Percentiles rank a stretch among this genome's conserved stretches.
Conservation (phyloP, 1,140 invertebrate species). For the Cherax quadricarinatus region DNA sequence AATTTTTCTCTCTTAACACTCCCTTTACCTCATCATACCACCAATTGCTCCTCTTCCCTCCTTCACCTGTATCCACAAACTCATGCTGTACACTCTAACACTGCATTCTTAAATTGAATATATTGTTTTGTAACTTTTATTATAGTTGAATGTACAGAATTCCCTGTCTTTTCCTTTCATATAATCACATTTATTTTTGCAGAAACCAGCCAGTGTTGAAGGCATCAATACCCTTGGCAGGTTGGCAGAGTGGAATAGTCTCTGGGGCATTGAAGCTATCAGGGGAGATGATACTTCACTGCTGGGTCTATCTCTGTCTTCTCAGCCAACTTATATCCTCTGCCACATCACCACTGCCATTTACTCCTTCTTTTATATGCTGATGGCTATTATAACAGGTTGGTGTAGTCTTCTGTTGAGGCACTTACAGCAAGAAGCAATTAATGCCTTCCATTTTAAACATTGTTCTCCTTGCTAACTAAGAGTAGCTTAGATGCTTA, state of each 20-base stretch:
- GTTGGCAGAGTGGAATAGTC: conserved; percentile 40
- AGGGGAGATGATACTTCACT: background rate
- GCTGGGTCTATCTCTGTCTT: conserved; percentile 22
- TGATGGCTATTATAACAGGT: conserved; percentile 30
- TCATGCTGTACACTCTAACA: no score
- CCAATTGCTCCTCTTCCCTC: no score
- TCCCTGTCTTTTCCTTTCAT: no score
- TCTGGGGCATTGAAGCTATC: conserved; percentile 41
- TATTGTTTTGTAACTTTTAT: no score
- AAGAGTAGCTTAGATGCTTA: no score
- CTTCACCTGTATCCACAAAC: no score
- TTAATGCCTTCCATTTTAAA: no score
- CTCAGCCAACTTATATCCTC: conserved; percentile 46
- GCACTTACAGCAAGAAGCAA: background rate
- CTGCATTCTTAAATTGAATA: no score
- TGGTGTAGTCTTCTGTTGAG: background rate
- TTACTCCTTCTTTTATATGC: conserved; percentile 60
- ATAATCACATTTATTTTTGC: background rate
- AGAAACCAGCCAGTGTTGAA: background rate
- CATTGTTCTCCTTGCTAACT: no score
- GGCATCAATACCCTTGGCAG: conserved; percentile 30
- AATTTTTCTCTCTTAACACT: no score
- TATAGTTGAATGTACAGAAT: no score
- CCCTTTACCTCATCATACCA: no score
- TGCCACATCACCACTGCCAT: conserved; percentile 57